A percentile compares a stretch with the other conserved stretches of the same genome.
Conservation (phyloP, 92 coral and sea anemone genomes). For the Galaxea fascicularis region DNA sequence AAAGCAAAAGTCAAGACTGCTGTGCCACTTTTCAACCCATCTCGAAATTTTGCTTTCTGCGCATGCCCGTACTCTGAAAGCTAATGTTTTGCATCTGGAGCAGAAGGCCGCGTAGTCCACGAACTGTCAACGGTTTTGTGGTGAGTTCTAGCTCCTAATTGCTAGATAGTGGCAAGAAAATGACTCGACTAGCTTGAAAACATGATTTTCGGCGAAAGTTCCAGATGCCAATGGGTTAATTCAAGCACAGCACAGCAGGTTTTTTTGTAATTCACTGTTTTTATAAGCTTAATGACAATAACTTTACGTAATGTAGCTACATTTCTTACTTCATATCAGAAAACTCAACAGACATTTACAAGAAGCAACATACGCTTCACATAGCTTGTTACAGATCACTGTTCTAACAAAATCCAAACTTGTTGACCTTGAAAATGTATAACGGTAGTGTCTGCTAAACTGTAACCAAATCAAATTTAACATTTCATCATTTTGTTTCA, state of each 20-base stretch:
- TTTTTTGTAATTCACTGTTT: conserved; percentile 18
- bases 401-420: not conserved
- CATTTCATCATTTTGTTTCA: not conserved
- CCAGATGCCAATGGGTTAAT: no score
- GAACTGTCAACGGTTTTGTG: no score
- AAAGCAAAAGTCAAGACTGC: no score
- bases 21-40: no score
- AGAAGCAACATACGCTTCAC: not conserved
- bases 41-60: no score
- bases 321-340: not conserved
- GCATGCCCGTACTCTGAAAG: no score
- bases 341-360: not conserved
- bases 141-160: no score
- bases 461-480: conserved; percentile 5
- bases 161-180: no score
- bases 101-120: no score
- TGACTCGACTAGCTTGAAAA: no score
- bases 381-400: not conserved
- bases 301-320: not conserved
- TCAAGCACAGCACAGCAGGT: conserved; percentile 8
- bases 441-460: conserved; percentile 3
- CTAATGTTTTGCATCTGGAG: no score
- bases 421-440: not conserved
- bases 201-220: no score
- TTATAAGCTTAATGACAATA: conserved; percentile 2